Percentiles rank a stretch among this genome's conserved stretches.
Evolutionary conservation across 2,113 vertebrate genomes (phyloP).

Genomic region (Morone chrysops): DNA sequence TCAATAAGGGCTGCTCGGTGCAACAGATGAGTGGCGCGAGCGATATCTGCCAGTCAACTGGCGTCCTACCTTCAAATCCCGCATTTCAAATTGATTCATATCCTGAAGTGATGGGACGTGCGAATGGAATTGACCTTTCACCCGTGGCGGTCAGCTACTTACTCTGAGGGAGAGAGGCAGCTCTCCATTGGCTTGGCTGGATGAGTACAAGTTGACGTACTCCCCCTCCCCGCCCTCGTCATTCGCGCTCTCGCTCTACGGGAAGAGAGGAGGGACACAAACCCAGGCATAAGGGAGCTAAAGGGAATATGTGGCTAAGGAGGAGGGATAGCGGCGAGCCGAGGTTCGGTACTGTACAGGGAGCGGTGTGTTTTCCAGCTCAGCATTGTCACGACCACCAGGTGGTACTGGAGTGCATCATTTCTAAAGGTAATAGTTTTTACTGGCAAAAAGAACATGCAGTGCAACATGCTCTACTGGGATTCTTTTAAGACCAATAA

Average conservation of each 20-base stretch:
- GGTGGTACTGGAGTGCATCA: constrained; percentile 66
- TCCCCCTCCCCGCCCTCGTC: constrained; percentile 96
- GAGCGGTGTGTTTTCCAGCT: constrained; percentile 20
- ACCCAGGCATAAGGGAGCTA: constrained; percentile 67
- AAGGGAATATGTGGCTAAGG: constrained; percentile 34
- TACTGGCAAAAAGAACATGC: constrained; percentile 71
- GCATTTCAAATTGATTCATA: constrained; percentile 57
- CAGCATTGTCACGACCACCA: constrained; percentile 50
- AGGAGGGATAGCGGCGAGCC: constrained; percentile 47
- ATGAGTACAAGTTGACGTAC: constrained; percentile 95
- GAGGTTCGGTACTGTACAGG: constrained; percentile 17
- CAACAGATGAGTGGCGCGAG: constrained; percentile 15
- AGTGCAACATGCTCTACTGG: constrained; percentile 69
- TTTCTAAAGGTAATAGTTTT: constrained; percentile 41
- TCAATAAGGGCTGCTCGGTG: constrained; percentile 34
- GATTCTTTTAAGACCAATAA: constrained; percentile 63
- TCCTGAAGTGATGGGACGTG: constrained; percentile 58
- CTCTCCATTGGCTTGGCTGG: constrained; percentile 92
- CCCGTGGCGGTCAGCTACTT: constrained; percentile 85
- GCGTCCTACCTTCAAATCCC: neutral
- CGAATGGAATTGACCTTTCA: constrained; percentile 72
- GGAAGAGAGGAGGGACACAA: constrained; percentile 85
- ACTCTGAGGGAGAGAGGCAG: constrained; percentile 90
- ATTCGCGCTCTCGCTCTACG: constrained; percentile 92
- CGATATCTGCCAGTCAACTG: constrained; percentile 19